Evolutionary conservation across 2,113 vertebrate species (phyloP).

Genomic region (Amia ocellicauda): DNA sequence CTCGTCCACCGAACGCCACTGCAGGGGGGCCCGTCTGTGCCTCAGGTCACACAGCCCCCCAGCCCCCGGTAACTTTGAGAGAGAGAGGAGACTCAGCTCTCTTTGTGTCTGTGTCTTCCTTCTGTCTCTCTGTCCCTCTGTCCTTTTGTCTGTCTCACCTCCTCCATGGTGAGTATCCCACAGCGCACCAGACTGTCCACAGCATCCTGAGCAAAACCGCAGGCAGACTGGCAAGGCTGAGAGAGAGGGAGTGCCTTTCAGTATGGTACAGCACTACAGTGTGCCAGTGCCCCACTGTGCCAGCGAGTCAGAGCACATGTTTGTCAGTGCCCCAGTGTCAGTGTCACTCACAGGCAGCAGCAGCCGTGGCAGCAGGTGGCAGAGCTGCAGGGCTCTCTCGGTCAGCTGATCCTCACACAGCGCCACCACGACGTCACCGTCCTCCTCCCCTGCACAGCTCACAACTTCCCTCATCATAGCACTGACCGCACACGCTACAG

Average conservation of each 20-base stretch:
- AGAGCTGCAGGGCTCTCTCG: conserved; percentile 70
- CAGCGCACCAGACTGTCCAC: conserved; percentile 83
- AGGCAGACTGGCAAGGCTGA: conserved; percentile 80
- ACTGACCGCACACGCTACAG: conserved; percentile 75
- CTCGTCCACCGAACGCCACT: conserved; percentile 64
- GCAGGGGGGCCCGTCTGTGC: conserved; percentile 38
- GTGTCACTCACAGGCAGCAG: conserved; percentile 65
- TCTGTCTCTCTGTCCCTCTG: neutral
- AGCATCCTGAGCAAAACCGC: conserved; percentile 69
- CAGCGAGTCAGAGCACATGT: neutral
- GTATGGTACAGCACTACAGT: no score
- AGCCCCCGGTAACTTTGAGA: conserved; percentile 41
- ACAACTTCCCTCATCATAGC: conserved; percentile 72
- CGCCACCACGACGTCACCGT: no score
- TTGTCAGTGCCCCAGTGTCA: conserved; percentile 2
- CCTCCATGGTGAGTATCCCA: conserved; percentile 79
- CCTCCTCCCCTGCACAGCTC: conserved; percentile 42
- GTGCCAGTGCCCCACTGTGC: neutral
- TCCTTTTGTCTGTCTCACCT: conserved; percentile 62
- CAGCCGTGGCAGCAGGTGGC: conserved; percentile 76
- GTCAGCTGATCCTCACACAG: conserved; percentile 63
- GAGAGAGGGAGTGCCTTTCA: conserved; percentile 2
- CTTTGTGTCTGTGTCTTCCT: neutral
- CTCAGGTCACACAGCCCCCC: conserved; percentile 63
- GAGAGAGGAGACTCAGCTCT: conserved; percentile 4